Base-by-base conservation (phyloP, 2,888 invertebrate species). In the Liopterus haemorrhoidalis region DNA sequence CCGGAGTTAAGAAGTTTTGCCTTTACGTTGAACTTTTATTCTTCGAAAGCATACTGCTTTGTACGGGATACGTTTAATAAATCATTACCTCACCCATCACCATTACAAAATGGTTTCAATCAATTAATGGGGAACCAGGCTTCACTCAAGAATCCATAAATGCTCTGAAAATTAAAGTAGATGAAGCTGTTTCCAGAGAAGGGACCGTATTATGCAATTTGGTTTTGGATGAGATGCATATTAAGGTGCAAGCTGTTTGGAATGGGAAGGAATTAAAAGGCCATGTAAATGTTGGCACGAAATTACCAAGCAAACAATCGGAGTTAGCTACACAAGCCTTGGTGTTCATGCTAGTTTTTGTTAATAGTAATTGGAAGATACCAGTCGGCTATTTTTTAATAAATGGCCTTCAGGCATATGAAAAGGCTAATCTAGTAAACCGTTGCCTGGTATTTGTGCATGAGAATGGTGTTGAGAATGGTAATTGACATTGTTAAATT, bases 381-480 rank as follows among this genome's bases (percentile, higher is more conserved):
- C 61, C 59, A 12, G 48, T 63, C 5, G 61, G 57, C 1, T 62
- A 61, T 38, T 63, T 60, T 51, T 52, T 61, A 21, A 49, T 53
- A 16, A 30, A 52, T 9, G 53, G 56, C 6, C 33, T 62, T 3
- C 41, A 15, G n/a, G 54, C 53, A 2, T 43, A 57, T 42, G 53
- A 48, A 39, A 55, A 56, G 40, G 53, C 21, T 5, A 30, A 22
- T 24, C 25, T 49, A 12, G n/a, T 49, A 1, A 18, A 12, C 9
- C 4, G 21, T 1, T 27, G 41, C 12, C 20, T 50, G 9, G 12
- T 36, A 28, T 12, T 39, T 18, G 20, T 49, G 8, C 8, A 20
- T 31, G 39, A 49, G 14, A 24, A 25, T 19, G 35, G 39, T 20
- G 31, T 39, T 11, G 24, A 45, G 21, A 32, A 41, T n/a, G n/a